Percentiles rank a stretch among this genome's conserved stretches.
Evolutionary conservation across 2,113 vertebrate genomes (phyloP).

Genomic region (Choloepus hoffmanni): DNA sequence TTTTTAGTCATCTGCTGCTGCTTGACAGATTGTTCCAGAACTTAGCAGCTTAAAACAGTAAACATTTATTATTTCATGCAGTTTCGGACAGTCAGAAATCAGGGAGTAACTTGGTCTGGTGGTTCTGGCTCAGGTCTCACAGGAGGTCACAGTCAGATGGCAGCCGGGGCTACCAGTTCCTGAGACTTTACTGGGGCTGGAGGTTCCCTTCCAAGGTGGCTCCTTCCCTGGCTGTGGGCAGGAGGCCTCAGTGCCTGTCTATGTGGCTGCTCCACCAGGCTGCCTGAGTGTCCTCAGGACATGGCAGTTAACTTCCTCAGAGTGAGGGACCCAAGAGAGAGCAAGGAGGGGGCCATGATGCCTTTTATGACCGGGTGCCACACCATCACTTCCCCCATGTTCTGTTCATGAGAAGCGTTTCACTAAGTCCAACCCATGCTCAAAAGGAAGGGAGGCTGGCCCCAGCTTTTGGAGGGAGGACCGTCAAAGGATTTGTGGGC

Average conservation of each 20-base stretch:
- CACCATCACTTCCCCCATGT: background rate
- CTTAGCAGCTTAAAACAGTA: background rate
- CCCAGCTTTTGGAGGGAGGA: background rate
- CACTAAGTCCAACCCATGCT: background rate
- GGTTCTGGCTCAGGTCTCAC: background rate
- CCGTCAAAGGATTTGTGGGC: background rate
- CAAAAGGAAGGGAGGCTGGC: fast-evolving
- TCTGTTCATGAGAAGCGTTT: background rate
- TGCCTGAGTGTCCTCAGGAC: background rate
- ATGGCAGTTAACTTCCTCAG: background rate
- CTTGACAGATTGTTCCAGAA: background rate
- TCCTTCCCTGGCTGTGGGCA: background rate
- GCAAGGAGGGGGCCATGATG: background rate
- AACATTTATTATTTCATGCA: background rate
- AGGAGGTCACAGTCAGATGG: background rate
- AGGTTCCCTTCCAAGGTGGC: background rate
- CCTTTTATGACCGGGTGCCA: background rate
- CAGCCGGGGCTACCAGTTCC: background rate
- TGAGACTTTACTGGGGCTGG: background rate
- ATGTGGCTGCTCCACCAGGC: background rate
- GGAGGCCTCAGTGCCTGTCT: background rate
- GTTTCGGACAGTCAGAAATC: background rate
- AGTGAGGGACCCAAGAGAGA: background rate
- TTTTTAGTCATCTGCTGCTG: no score
- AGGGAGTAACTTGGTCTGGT: background rate